A percentile compares a stretch with the other conserved stretches of the same genome.
Conservation (phyloP, 2,888 invertebrate genomes). For the Platypus cylindrus region DNA sequence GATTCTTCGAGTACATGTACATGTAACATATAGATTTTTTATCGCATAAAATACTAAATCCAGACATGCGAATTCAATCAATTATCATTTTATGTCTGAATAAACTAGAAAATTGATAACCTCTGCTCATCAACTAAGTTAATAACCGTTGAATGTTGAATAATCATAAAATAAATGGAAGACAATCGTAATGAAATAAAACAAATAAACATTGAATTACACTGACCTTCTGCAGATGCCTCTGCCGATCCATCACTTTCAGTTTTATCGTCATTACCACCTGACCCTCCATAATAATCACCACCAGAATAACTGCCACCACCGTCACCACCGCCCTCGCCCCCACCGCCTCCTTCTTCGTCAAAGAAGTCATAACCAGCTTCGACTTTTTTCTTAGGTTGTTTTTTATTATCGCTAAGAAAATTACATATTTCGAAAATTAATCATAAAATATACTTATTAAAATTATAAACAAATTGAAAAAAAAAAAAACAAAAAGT, state of each 20-base stretch:
- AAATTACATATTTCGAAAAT: not conserved
- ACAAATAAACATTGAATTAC: no score
- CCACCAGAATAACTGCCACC: slow-evolving; percentile 2
- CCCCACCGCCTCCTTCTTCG: slow-evolving; percentile 8
- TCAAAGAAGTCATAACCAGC: slow-evolving; percentile 10
- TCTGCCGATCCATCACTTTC: slow-evolving; percentile 7
- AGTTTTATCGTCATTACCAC: slow-evolving; percentile 4
- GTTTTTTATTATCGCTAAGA: slow-evolving; percentile 12
- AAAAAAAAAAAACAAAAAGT: slow-evolving; percentile 21
- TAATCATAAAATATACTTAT: not conserved
- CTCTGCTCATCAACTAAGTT: no score
- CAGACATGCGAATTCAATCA: no score
- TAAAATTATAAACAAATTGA: no score
- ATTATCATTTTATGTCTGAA: no score
- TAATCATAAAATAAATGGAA: not conserved
- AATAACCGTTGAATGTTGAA: no score
- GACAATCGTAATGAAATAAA: not conserved
- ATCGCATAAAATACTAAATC: no score
- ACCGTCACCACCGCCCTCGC: slow-evolving; percentile 1
- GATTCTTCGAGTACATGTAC: no score
- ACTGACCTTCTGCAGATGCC: slow-evolving; percentile 6
- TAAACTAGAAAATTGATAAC: no score
- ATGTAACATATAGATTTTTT: no score
- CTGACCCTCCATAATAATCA: slow-evolving; percentile 3
- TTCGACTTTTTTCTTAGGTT: slow-evolving; percentile 14